These are phyloP conservation scores for Tinea trinotella DNA, from an alignment of 2,888 invertebrate species.

Conservation along the genomic window DNA sequence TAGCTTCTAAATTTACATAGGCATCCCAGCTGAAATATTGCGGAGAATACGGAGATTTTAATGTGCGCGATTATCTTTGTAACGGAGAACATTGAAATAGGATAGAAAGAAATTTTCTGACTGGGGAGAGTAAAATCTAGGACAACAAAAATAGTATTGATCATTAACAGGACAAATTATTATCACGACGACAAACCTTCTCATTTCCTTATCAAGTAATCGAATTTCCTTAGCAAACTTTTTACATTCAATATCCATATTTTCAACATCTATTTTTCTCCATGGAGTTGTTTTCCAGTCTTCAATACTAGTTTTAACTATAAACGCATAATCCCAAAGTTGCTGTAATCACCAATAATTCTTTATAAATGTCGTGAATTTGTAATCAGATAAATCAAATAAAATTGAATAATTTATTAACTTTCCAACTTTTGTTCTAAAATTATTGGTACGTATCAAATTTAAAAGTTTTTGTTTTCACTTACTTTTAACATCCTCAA, in stretches of 20 bases:
- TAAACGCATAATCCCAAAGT: constrained; percentile 95
- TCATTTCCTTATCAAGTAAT: constrained; percentile 95
- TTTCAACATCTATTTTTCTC: constrained; percentile 97
- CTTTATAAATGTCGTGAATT: not conserved
- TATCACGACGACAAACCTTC: constrained; percentile 63
- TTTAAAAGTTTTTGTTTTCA: no score
- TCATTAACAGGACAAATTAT: no score
- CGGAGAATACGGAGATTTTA: no score
- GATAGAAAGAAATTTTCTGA: no score
- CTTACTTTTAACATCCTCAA: constrained; percentile 86
- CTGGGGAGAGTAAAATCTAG: no score
- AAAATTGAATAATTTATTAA: not conserved
- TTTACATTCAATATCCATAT: constrained; percentile 98
- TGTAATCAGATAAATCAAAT: not conserved
- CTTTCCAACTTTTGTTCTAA: not conserved
- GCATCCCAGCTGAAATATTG: constrained; percentile 89
- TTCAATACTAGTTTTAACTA: constrained; percentile 91
- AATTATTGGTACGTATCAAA: no score
- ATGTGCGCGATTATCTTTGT: no score
- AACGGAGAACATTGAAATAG: not conserved
- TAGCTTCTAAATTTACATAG: constrained; percentile 88
- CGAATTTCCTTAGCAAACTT: constrained; percentile 96
- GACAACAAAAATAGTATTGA: no score
- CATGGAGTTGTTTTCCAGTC: constrained; percentile 98
- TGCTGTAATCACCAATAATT: constrained; percentile 67